Evolutionary conservation across 2,113 vertebrate species (phyloP).

Genomic region (Emydura subglobosa): DNA sequence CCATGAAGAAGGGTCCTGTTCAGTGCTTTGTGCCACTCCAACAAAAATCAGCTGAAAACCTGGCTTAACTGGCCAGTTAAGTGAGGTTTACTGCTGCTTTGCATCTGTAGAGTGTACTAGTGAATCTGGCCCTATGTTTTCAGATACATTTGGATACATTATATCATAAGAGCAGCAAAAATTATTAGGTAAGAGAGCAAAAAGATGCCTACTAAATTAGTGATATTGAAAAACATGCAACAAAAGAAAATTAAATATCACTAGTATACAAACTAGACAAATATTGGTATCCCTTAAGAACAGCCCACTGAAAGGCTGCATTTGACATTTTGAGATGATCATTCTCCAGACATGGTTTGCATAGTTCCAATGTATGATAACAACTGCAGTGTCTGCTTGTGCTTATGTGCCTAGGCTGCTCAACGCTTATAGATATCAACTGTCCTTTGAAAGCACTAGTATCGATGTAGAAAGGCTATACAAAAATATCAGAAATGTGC

Average conservation of each 20-base stretch:
- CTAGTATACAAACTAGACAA: slow-evolving; percentile 15
- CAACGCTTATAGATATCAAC: neutral
- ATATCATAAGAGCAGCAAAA: neutral
- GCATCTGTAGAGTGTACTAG: neutral
- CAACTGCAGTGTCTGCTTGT: neutral
- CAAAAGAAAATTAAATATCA: slow-evolving; percentile 4
- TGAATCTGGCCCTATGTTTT: neutral
- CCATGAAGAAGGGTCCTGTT: too few relatives aligned
- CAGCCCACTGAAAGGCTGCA: neutral
- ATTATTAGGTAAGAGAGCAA: rapidly evolving
- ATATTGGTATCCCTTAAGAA: rapidly evolving
- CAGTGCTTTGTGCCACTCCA: too few relatives aligned
- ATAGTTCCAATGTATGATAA: neutral
- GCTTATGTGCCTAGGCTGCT: neutral
- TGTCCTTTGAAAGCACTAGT: neutral
- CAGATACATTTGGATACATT: neutral
- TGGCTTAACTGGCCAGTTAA: rapidly evolving
- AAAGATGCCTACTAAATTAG: neutral
- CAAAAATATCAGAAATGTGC: rapidly evolving
- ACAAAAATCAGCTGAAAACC: neutral
- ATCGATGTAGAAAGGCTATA: neutral
- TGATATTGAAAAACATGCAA: neutral
- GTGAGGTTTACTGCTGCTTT: too few relatives aligned
- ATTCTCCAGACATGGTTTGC: neutral
- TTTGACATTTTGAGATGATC: neutral